Evolutionary conservation across 2,113 vertebrate species (phyloP), one percentile per base, ranked within the genome.

Genomic region (Corapipo altera): DNA sequence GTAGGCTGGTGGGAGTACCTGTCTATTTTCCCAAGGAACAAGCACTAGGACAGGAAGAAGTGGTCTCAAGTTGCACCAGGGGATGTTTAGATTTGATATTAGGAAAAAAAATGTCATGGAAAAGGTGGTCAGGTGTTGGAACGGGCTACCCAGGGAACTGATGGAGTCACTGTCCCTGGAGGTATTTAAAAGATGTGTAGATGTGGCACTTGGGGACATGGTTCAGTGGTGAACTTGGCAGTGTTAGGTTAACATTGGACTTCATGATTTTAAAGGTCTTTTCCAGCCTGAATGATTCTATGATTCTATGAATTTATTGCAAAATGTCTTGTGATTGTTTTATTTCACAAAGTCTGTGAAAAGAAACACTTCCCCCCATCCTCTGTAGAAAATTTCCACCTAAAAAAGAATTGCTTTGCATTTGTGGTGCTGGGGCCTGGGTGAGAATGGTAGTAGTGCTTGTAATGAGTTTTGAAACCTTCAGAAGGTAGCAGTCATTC

Each of bases 81-180:
- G n/a, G 18, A 67, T 22, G 15, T 61, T 74, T 48, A 54, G 41
- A 15, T 41, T 55, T 52, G 26, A 17, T 61, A 33, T 54, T 17
- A 4, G 27, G 18, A 5, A 27, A 13, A 27, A 51, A 35, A 43
- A 27, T 15, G 7, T 27, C 3, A 1, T 41, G 39, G 11, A 1
- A 66, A 24, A 30, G 10, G 30, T 54, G 48, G 26, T 54, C 12
- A 73, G 32, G 9, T 24, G 2, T 6, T 32, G 59, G 28, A 54
- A 20, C 6, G 48, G 43, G 39, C 39, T 59, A 28, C 52, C 39
- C 46, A 7, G 22, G 18, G 32, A 28, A 1, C 17, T 54, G 65
- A 20, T 44, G 54, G 59, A 67, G n/a, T 35, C 67, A 9, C 12
- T 12, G 8, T 52, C 20, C 46, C 39, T 79, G 82, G n/a, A 32